Percentiles rank a stretch among this genome's conserved stretches.
Conservation (phyloP, 2,113 vertebrate species). For the Pelecanoides urinatrix region DNA sequence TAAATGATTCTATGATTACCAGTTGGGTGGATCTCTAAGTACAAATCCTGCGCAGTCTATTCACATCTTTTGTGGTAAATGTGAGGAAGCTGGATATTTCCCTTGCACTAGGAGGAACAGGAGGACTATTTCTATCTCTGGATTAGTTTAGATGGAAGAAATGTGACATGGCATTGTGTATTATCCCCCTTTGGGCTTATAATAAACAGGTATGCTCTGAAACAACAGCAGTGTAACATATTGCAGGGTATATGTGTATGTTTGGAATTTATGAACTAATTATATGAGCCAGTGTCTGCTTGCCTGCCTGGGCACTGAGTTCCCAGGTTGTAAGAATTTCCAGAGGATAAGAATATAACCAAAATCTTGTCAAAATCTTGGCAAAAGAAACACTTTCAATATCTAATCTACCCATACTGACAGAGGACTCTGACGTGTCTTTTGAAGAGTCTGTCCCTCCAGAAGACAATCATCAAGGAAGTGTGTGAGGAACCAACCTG, state of each 20-base stretch:
- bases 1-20: background rate
- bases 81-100: background rate
- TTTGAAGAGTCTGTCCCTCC: background rate
- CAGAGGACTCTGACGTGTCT: background rate
- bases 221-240: background rate
- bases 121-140: background rate
- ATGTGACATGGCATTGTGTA: background rate
- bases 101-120: background rate
- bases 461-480: background rate
- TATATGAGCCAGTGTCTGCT: background rate
- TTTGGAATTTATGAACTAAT: background rate
- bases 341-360: background rate
- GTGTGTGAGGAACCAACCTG: accelerated
- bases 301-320: background rate
- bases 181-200: background rate
- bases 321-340: background rate
- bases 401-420: background rate
- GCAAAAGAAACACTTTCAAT: background rate
- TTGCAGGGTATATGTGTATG: background rate
- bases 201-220: background rate
- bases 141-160: background rate
- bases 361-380: background rate
- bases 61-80: background rate
- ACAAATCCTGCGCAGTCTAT: background rate
- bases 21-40: background rate